Base-by-base conservation (phyloP, 2,113 vertebrate species). In the Madoqua kirkii region DNA sequence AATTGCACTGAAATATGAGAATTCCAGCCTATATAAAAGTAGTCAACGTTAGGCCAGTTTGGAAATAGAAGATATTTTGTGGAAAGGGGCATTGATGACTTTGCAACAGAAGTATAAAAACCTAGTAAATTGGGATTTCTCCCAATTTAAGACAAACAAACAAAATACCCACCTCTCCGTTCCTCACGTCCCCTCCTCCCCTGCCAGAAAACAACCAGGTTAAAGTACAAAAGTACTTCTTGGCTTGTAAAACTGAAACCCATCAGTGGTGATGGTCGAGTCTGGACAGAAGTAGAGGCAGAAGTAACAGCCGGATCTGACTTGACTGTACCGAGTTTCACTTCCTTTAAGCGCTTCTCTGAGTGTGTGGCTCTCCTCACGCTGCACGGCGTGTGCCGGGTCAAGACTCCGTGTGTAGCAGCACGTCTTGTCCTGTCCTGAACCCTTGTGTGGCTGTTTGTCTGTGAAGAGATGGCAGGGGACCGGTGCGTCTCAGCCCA, bases 191-290 rank as follows among this genome's bases (percentile, higher is more conserved):
- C 11, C 40, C 27, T 21, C 14, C 62, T 13, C 4, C 3, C 5
- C 36, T 6, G 2, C 45, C 78, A 78, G 45, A 31, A 90, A 54
- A 85, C 27, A 96, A 76, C 52, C 29, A 88, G 27, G 12, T 76
- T 52, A 62, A 48, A 86, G 43, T 23, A 79, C 31, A 33, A 59
- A 55, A 92, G 59, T 52, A 23, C 31, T 88, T 40, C 48, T 11
- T 55, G 52, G 6, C 87, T 83, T 88, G 67, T 93, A 85, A 97
- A 88, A 97, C 48, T 52, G 93, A 97, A 96, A 95, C 87, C 4
- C 59, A 7, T 31, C 29, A 3, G 27, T 83, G 25, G 15, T n/a
- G 17, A 62, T 29, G 76, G 54, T 13, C 7, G 3, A 43, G 43
- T 59, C 55, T 85, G 55, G 85, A 45, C 85, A 86, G 79, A 27